Evolutionary conservation across 2,113 vertebrate genomes (phyloP).

Genomic region (Chaetura pelagica): DNA sequence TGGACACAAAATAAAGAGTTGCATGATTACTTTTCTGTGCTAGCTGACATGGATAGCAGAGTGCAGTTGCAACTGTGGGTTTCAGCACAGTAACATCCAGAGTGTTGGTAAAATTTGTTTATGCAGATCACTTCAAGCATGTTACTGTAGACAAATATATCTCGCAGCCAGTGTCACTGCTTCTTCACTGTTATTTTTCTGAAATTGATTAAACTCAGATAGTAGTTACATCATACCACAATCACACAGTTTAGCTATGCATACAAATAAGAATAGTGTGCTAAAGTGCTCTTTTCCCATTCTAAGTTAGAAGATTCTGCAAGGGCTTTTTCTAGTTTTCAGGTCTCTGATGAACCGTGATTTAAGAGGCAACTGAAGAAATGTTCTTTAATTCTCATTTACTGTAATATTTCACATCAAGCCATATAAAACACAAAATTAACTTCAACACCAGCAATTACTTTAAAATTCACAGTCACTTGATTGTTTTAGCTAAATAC

Average conservation of each 20-base stretch:
- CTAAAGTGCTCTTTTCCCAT: neutral
- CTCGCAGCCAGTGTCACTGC: neutral
- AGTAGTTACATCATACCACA: neutral
- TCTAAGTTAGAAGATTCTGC: neutral
- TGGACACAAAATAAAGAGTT: neutral
- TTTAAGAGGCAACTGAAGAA: neutral
- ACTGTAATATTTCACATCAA: neutral
- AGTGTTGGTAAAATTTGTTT: neutral
- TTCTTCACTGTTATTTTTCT: neutral
- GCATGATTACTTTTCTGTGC: neutral
- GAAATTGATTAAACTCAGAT: neutral
- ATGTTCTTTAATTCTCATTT: neutral
- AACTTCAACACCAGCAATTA: neutral
- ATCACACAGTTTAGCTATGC: neutral
- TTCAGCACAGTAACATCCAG: neutral
- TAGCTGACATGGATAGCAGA: neutral
- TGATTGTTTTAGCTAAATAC: neutral
- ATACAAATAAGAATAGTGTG: neutral
- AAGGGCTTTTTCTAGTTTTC: neutral
- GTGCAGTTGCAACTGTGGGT: neutral
- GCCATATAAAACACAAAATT: neutral
- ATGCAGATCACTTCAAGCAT: neutral
- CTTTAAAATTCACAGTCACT: neutral
- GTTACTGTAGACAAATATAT: neutral
- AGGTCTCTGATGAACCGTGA: neutral